Base-by-base conservation (phyloP, 2,888 invertebrate species). In the Apamea anceps region DNA sequence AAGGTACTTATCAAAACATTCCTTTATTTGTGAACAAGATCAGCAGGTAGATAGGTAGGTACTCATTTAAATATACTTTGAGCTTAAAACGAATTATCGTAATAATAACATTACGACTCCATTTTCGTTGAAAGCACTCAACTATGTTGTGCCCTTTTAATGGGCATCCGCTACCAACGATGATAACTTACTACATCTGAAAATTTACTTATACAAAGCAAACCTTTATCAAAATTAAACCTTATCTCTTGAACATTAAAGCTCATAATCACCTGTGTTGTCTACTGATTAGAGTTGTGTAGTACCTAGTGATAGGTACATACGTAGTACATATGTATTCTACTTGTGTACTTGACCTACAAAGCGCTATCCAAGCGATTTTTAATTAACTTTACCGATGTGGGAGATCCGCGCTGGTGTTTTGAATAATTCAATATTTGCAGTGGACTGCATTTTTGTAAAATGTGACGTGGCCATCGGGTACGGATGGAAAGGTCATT, bases 81-180 rank as follows among this genome's bases (percentile, higher is more conserved):
- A 75, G 78, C 77, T 75, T 72, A 84, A 85, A 82, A 81, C 79
- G 77, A 83, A 79, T 85, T 84, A 88, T 86, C 87, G 48, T 81
- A 87, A 88, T 92, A 93, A 92, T 90, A 90, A 85, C 88, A 90
- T 91, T 90, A 92, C 82, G 86, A 83, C 84, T 89, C 89, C 86
- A 93, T 93, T 93, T 92, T 90, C 90, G 88, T 88, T 92, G 89
- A 94, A 92, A 94, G 93, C 93, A 87, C 90, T 90, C 91, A 91
- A 93, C 93, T 92, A 93, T 90, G 86, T 85, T 77, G 89, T 89
- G 80, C 87, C 89, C 90, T 90, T 92, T 91, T 90, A 92, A 92
- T 91, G 88, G 87, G 78, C 87, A 90, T 91, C 90, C 89, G 85
- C 90, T 90, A 85, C 88, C 88, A 85, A 87, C 74, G 87, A 72